phyloP scores from a whole-genome alignment of 2,888 invertebrate species.

The Xanthorhoe designata region DNA sequence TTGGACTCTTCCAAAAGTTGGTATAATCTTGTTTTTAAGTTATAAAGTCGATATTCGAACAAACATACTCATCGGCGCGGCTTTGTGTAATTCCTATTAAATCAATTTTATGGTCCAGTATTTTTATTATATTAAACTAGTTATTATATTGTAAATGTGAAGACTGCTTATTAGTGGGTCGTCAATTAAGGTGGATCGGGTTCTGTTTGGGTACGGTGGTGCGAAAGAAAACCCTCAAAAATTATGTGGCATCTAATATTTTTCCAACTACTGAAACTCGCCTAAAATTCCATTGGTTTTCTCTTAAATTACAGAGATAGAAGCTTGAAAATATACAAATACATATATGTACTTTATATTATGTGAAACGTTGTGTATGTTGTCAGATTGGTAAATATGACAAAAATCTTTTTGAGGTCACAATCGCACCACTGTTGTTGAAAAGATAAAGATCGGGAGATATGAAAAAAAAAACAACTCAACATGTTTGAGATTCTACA shows the following conservation, averaged over 20 bases:
- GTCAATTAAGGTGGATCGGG: conserved; percentile 72
- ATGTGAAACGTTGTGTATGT: no score
- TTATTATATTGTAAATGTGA: conserved; percentile 69
- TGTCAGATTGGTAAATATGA: neutral
- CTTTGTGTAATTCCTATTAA: conserved; percentile 74
- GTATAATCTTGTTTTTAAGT: conserved; percentile 25
- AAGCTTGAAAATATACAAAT: no score
- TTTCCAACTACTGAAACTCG: no score
- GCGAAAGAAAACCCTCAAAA: conserved; percentile 37
- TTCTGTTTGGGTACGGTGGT: conserved; percentile 52
- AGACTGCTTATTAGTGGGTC: conserved; percentile 81
- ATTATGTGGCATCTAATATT: neutral
- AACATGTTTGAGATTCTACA: neutral
- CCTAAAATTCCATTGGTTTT: no score
- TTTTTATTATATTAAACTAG: conserved; percentile 73
- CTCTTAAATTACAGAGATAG: no score
- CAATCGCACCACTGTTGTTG: conserved; percentile 21
- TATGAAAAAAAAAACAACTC: conserved; percentile 25
- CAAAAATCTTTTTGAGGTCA: neutral
- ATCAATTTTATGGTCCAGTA: conserved; percentile 82
- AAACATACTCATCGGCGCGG: conserved; percentile 45
- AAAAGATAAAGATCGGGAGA: conserved; percentile 26
- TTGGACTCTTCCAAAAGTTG: conserved; percentile 5
- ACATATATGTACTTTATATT: no score
- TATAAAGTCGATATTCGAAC: conserved; percentile 51